phyloP scores from a whole-genome alignment of 2,113 vertebrate genomes.

The Perca schrenkii region DNA sequence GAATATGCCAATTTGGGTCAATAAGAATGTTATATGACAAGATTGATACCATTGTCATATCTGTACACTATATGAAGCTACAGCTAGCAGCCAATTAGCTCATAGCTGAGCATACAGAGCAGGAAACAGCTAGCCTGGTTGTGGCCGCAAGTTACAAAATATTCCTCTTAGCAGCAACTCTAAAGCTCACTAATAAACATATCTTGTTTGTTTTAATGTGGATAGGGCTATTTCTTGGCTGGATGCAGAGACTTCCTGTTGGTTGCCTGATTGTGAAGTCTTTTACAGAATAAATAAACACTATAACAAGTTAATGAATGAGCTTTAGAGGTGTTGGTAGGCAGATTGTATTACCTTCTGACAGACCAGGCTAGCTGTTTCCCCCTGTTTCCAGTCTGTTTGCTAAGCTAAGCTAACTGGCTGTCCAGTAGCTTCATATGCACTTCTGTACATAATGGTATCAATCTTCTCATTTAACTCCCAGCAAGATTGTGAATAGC shows the following conservation, averaged over 20 bases:
- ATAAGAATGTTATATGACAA: background rate
- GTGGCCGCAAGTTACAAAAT: no score
- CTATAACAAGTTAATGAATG: background rate
- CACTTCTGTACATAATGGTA: no score
- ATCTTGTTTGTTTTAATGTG: background rate
- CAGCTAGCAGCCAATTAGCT: no score
- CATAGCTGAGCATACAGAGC: no score
- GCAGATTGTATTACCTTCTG: background rate
- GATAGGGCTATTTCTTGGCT: background rate
- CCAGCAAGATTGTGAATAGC: no score
- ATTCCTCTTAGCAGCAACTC: no score
- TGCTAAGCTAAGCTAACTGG: background rate
- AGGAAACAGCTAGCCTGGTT: no score
- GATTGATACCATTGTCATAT: background rate
- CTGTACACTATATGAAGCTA: no score
- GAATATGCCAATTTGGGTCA: conserved; percentile 15
- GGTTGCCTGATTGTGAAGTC: background rate
- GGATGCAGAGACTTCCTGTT: background rate
- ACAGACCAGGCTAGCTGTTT: no score
- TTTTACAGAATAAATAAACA: background rate
- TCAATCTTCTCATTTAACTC: no score
- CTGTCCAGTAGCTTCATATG: no score
- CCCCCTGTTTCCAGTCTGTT: background rate
- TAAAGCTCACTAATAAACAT: no score
- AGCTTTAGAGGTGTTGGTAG: background rate